Evolutionary conservation across 2,797 vertebrate genomes (phyloP).

Genomic region (Sebastes cheni): DNA sequence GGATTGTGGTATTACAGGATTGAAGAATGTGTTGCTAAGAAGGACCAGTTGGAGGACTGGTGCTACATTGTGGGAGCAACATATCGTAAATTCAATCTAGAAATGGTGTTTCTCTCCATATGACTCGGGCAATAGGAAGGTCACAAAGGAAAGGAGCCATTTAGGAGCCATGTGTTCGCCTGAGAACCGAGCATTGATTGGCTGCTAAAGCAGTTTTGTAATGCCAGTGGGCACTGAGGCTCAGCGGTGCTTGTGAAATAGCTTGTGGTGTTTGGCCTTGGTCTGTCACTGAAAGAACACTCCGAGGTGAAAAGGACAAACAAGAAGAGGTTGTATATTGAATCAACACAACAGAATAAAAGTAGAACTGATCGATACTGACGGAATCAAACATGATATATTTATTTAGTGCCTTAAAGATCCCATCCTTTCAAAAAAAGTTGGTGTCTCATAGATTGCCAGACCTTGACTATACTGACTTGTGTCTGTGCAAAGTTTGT

Average conservation of each 20-base stretch:
- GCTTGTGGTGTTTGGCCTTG: neutral
- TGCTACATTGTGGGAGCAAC: neutral
- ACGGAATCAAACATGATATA: neutral
- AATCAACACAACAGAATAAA: neutral
- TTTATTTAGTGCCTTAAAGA: neutral
- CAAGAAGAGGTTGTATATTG: neutral
- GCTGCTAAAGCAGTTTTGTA: slow-evolving; percentile 30
- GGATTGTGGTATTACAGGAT: slow-evolving; percentile 47
- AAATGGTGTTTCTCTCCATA: slow-evolving; percentile 5
- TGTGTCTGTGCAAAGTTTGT: too few relatives aligned
- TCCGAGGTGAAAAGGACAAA: slow-evolving; percentile 4
- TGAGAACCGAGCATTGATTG: slow-evolving; percentile 13
- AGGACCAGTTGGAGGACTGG: slow-evolving; percentile 6
- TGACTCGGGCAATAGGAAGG: slow-evolving; percentile 1
- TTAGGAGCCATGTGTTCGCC: neutral
- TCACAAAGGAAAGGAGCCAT: slow-evolving; percentile 11
- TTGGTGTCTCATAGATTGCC: neutral
- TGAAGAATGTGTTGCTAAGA: slow-evolving; percentile 44
- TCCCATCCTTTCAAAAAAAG: neutral
- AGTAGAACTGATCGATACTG: neutral
- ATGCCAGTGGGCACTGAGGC: slow-evolving; percentile 20
- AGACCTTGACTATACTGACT: too few relatives aligned
- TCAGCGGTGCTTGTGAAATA: slow-evolving; percentile 30
- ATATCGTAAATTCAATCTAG: neutral
- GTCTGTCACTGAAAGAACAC: neutral